These are phyloP conservation scores for Nothocercus julius DNA, from an alignment of 2,113 vertebrate genomes.

Conservation along the genomic window DNA sequence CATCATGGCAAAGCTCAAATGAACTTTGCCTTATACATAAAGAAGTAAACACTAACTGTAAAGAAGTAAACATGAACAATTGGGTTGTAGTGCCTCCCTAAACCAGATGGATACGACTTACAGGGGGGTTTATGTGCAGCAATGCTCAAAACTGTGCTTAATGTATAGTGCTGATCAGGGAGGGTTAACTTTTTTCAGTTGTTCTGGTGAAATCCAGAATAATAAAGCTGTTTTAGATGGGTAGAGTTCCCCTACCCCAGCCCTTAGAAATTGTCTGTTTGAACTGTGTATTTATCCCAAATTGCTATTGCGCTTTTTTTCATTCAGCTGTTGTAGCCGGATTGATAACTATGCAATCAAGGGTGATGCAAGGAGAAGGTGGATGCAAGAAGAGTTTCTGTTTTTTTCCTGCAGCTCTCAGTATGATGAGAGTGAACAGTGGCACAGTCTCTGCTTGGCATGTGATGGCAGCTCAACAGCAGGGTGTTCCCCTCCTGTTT, in stretches of 20 bases:
- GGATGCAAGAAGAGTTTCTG: not conserved
- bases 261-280: not conserved
- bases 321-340: not conserved
- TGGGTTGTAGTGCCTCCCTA: not conserved
- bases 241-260: not conserved
- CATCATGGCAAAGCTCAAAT: not conserved
- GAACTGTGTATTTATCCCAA: not conserved
- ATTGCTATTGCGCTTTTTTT: not conserved
- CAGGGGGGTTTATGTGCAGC: not conserved
- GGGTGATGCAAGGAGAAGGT: not conserved
- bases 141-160: not conserved
- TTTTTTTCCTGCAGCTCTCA: not conserved
- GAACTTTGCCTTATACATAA: not conserved
- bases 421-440: not conserved
- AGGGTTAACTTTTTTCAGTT: not conserved
- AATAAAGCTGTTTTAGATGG: not conserved
- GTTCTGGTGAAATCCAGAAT: not conserved
- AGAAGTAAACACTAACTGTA: no score
- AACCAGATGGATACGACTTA: not conserved
- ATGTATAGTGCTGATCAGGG: not conserved
- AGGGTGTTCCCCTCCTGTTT: not conserved
- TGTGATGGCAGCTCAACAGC: not conserved
- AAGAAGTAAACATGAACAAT: not conserved
- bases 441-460: not conserved
- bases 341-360: not conserved